Evolutionary conservation across 1,140 invertebrate genomes (phyloP), one percentile per base, ranked within the genome.

Genomic region (Drosophila subpulchrella): DNA sequence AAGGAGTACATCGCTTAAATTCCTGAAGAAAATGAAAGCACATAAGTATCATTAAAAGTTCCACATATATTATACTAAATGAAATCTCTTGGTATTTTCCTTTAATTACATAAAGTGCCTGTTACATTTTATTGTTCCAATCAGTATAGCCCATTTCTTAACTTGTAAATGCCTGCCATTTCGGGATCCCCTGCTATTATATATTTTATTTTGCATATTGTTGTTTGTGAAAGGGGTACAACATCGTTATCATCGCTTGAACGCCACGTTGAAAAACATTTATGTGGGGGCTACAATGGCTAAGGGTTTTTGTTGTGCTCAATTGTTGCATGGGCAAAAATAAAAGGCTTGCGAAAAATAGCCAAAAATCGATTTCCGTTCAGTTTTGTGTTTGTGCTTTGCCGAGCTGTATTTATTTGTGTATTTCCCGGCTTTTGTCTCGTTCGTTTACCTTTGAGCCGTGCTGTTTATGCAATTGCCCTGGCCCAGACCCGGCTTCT

Each of bases 401-500:
- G 53, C 58, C 39, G 53, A 38, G 46, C 54, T 38, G 57, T 30
- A 56, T 62, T 27, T 56, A 15, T 32, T 51, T 65, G 15, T 56
- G 38, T 41, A 11, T 39, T 65, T 57, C 20, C 46, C 41, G 24
- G 41, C 13, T 66, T 39, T 15, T 65, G 60, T 65, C 41, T 57
- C 32, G 51, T 56, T 55, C 48, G 50, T 68, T 71, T 61, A 55
- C 41, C 67, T 63, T 44, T 62, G 39, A 30, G 59, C 59, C 38
- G 17, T 24, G 20, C 27, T 55, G 42, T 73, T 60, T 72, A 72
- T 72, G 70, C 70, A 73, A 73, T 42, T 73, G 50, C 53, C 72
- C 17, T 75, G 50, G 73, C 73, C 71, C 72, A 75, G 60, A 75
- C 44, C 73, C 48, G 60, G 61, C 59, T 75, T 68, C 62, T 44